Percentiles rank a stretch among this genome's conserved stretches.
phyloP scores from a whole-genome alignment of 2,797 vertebrate species.

The Poecilia picta region DNA sequence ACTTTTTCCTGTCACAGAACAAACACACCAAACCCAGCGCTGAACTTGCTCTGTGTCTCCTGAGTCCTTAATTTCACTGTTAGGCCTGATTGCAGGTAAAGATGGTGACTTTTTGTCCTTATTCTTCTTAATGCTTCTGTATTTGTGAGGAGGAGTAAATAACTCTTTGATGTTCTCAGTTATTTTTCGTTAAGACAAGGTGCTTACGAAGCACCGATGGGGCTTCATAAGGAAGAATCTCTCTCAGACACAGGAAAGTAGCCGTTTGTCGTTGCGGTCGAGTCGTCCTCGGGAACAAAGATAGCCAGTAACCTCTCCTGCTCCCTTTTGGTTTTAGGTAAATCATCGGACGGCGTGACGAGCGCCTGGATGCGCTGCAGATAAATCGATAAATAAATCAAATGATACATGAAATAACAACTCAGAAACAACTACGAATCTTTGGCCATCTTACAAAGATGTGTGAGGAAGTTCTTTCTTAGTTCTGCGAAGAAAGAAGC shows the following conservation, averaged over 20 bases:
- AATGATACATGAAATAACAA: background rate
- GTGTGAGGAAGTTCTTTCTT: background rate
- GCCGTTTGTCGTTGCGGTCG: slow-evolving; percentile 56
- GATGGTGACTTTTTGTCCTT: slow-evolving; percentile 7
- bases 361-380: slow-evolving; percentile 76
- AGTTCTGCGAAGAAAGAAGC: background rate
- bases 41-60: slow-evolving; percentile 5
- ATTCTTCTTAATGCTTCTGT: slow-evolving; percentile 9
- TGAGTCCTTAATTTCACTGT: slow-evolving; percentile 13
- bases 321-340: slow-evolving; percentile 81
- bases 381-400: background rate
- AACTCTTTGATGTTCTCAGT: background rate
- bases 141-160: slow-evolving; percentile 5
- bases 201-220: background rate
- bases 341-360: slow-evolving; percentile 70
- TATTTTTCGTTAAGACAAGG: background rate
- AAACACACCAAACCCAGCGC: slow-evolving; percentile 10
- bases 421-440: background rate
- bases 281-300: slow-evolving; percentile 65
- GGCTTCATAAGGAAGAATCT: slow-evolving; percentile 73
- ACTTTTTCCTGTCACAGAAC: background rate
- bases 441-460: background rate
- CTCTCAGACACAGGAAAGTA: slow-evolving; percentile 68
- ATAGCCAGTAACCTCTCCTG: slow-evolving; percentile 77
- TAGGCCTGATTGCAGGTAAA: slow-evolving; percentile 8